Conservation (phyloP, 2,888 invertebrate genomes). For the Lasioglossum oenotherae region DNA sequence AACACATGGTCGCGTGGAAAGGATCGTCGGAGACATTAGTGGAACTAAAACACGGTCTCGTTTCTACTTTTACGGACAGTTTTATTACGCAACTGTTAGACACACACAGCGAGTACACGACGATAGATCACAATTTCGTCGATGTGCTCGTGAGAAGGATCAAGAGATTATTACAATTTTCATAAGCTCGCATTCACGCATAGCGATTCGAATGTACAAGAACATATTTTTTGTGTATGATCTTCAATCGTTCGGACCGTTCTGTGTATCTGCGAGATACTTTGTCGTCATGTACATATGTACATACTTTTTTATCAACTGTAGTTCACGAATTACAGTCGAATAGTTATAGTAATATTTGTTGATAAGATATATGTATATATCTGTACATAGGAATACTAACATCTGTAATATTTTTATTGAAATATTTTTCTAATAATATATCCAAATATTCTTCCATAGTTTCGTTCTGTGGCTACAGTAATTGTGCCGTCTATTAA, state of each 20-base stretch:
- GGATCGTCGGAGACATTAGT: conserved; percentile 87
- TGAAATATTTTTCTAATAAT: conserved; percentile 33
- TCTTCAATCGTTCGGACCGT: not conserved
- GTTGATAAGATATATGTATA: conserved; percentile 1
- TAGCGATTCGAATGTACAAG: conserved; percentile 36
- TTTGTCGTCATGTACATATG: not conserved
- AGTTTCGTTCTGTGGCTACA: conserved; percentile 18
- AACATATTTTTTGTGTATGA: conserved; percentile 45
- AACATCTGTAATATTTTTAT: conserved; percentile 22
- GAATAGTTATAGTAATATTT: conserved; percentile 8
- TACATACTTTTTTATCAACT: conserved; percentile 1
- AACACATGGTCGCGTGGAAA: conserved; percentile 84
- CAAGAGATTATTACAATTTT: conserved; percentile 92
- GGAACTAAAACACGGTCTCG: conserved; percentile 89
- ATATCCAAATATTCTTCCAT: conserved; percentile 27
- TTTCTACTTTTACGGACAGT: conserved; percentile 91
- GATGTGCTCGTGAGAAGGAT: conserved; percentile 92
- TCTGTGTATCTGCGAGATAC: conserved; percentile 3
- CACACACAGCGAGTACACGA: conserved; percentile 88
- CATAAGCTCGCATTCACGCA: conserved; percentile 80
- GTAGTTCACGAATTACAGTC: not conserved
- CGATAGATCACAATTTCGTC: conserved; percentile 89
- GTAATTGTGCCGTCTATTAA: conserved; percentile 16
- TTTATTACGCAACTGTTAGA: conserved; percentile 91
- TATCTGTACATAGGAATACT: not conserved